These are phyloP conservation scores for Dreissena rostriformis DNA, from an alignment of 1,140 invertebrate species.

Conservation along the genomic window DNA sequence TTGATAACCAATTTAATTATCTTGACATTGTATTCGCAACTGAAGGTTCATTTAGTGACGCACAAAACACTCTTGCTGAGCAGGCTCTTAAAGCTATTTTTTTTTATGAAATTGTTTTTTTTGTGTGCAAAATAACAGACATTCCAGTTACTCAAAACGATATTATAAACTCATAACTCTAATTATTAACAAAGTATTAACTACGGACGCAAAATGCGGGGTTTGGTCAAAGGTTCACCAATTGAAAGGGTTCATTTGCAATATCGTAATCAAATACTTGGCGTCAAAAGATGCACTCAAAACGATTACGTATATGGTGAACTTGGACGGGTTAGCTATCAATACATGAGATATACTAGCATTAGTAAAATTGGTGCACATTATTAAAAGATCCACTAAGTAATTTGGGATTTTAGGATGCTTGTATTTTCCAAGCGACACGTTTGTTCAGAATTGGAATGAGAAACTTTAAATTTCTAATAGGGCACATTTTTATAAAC, in stretches of 20 bases:
- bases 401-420: not conserved
- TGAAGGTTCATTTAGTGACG: not conserved
- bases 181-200: not conserved
- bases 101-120: not conserved
- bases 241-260: constrained; percentile 1
- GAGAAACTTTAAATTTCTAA: not conserved
- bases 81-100: not conserved
- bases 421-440: constrained; percentile 13
- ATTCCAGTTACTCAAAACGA: constrained; percentile 1
- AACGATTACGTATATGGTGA: constrained; percentile 28
- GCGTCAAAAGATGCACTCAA: constrained; percentile 17
- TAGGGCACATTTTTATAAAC: constrained; percentile 1
- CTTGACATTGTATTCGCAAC: constrained; percentile 11
- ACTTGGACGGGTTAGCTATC: not conserved
- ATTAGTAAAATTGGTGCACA: not conserved
- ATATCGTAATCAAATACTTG: constrained; percentile 13
- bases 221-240: not conserved
- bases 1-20: constrained; percentile 21
- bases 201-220: not conserved
- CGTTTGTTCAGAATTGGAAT: not conserved
- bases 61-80: constrained; percentile 2
- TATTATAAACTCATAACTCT: too few species aligned
- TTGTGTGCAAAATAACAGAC: not conserved
- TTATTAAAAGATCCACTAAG: not conserved
- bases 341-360: constrained; percentile 4